phyloP scores from a whole-genome alignment of 2,888 invertebrate genomes.

The Gerris lacustris region DNA sequence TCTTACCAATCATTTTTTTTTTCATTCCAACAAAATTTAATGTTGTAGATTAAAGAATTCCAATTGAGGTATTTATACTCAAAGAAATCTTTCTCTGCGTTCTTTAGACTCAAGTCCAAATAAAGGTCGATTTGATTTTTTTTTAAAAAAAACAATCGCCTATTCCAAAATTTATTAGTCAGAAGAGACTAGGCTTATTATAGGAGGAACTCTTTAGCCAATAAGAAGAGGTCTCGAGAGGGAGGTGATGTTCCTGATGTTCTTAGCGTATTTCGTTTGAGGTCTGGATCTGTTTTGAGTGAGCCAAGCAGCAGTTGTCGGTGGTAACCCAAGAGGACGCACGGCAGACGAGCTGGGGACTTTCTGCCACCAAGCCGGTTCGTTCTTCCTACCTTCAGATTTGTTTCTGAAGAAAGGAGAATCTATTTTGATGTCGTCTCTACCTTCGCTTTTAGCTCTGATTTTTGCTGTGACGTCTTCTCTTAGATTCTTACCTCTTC shows the following conservation, averaged over 20 bases:
- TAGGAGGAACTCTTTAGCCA: conserved; percentile 19
- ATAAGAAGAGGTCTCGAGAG: conserved; percentile 28
- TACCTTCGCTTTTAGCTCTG: too few relatives aligned
- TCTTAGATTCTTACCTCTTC: neutral
- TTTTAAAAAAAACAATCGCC: neutral
- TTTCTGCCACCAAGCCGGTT: conserved; percentile 13
- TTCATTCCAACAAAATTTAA: too few relatives aligned
- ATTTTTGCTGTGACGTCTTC: neutral
- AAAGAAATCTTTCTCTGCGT: too few relatives aligned
- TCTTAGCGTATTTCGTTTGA: conserved; percentile 19
- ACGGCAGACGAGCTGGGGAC: conserved; percentile 43
- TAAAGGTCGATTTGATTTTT: neutral
- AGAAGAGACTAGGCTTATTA: neutral
- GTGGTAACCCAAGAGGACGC: conserved; percentile 41
- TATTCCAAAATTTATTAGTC: neutral
- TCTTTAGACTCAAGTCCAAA: too few relatives aligned
- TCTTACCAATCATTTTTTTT: too few relatives aligned
- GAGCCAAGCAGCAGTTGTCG: conserved; percentile 40
- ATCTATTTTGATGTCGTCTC: conserved; percentile 1
- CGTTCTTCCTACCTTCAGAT: conserved; percentile 11
- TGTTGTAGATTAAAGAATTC: too few relatives aligned
- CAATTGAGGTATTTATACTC: too few relatives aligned
- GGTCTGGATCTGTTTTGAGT: conserved; percentile 26
- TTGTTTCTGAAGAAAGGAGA: conserved; percentile 12
- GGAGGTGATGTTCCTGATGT: conserved; percentile 27